These are phyloP conservation scores for Saturnia japonica DNA, from an alignment of 2,888 invertebrate species.

Conservation along the genomic window DNA sequence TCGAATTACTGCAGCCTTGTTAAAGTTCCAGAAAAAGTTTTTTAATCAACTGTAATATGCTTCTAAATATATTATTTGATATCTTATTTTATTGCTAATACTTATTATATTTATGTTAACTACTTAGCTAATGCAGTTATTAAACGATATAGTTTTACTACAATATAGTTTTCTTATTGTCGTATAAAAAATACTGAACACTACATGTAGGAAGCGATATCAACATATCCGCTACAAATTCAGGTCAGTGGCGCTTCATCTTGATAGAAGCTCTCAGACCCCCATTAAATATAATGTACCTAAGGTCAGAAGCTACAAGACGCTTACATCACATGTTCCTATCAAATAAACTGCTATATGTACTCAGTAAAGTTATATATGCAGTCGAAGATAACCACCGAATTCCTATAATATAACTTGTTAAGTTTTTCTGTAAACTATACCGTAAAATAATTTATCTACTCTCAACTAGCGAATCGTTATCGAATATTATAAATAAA, in stretches of 20 bases:
- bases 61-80: too few relatives aligned
- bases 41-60: too few relatives aligned
- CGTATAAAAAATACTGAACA: constrained; percentile 16
- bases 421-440: too few relatives aligned
- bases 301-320: constrained; percentile 44
- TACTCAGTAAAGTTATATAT: constrained; percentile 8
- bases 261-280: constrained; percentile 43
- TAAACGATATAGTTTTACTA: not conserved
- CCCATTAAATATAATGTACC: constrained; percentile 49
- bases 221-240: constrained; percentile 35
- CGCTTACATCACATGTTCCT: constrained; percentile 43
- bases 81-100: not conserved
- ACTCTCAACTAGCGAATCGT: too few relatives aligned
- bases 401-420: not conserved
- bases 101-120: not conserved
- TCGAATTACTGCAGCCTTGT: too few relatives aligned
- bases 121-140: not conserved
- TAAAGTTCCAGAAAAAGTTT: too few relatives aligned
- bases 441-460: too few relatives aligned
- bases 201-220: constrained; percentile 38
- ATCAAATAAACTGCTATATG: constrained; percentile 33
- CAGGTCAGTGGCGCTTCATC: constrained; percentile 41
- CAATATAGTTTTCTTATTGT: not conserved
- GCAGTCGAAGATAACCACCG: not conserved
- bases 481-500: too few relatives aligned